phyloP scores from a whole-genome alignment of 1,140 invertebrate genomes.

The Lepidurus packardi region DNA sequence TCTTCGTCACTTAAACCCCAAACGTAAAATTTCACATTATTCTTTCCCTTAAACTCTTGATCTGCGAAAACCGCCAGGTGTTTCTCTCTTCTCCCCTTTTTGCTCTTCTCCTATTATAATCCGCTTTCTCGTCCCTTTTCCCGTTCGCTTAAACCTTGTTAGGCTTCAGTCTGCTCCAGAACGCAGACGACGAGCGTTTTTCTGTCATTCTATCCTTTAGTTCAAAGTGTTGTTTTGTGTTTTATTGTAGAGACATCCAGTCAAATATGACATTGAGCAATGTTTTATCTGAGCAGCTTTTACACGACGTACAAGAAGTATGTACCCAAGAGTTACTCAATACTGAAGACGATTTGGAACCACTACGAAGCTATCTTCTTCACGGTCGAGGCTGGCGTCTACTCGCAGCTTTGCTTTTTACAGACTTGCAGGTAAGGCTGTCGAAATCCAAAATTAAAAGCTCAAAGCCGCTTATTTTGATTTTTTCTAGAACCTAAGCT shows the following conservation, averaged over 20 bases:
- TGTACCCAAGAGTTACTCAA: constrained; percentile 43
- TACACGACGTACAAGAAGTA: constrained; percentile 56
- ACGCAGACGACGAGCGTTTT: background rate
- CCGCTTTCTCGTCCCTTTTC: background rate
- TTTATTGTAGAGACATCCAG: background rate
- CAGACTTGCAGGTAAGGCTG: constrained; percentile 52
- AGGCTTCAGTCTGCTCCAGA: background rate
- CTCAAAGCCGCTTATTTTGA: constrained; percentile 3
- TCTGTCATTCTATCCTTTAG: background rate
- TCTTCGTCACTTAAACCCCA: background rate
- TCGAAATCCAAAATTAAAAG: background rate
- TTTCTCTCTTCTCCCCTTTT: background rate
- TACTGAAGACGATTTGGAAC: constrained; percentile 45
- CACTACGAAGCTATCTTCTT: constrained; percentile 52
- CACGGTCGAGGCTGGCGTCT: constrained; percentile 57
- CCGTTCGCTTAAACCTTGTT: background rate
- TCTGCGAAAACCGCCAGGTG: no score
- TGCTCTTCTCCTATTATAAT: background rate
- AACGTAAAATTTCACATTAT: background rate
- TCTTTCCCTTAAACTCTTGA: background rate
- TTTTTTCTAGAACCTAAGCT: constrained; percentile 49
- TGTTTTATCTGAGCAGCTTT: constrained; percentile 44
- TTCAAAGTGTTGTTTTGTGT: background rate
- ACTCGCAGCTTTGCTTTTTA: constrained; percentile 51
- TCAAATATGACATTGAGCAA: constrained; percentile 8